Base-by-base conservation (phyloP, 2,113 vertebrate species). In the Procavia capensis region DNA sequence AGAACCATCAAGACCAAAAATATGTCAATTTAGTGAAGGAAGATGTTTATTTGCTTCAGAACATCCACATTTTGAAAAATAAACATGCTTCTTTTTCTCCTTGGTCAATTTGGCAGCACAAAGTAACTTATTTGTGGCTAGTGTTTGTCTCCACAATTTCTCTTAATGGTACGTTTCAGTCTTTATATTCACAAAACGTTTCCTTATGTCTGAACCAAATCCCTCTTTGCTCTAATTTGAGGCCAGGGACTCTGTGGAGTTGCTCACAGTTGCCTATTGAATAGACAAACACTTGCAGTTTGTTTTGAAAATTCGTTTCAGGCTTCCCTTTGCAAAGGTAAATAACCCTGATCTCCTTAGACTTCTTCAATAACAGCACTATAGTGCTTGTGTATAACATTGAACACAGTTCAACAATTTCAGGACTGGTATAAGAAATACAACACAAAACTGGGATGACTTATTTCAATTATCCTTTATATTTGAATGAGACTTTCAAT, bases 161-260 rank as follows among this genome's bases (percentile, higher is more conserved):
- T 95, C 91, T 97, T 94, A 96, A 97, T 96, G 94, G 84, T 89
- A 93, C 94, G 96, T 96, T 95, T 97, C 89, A 84, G 86, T 91
- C 95, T 96, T 94, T 96, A 96, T 93, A 75, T 91, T 94, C 86
- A 90, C 22, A 84, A 97, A 97, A 85, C 86, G 85, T 97, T 97
- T 97, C 97, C 97, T 97, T 94, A 95, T 96, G 97, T 97, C 97
- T 96, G 93, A 64, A 96, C 89, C 93, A 94, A 93, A 96, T 97
- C 93, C 96, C 88, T 94, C 84, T 95, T 45, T 85, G 83, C 96
- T 95, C 94, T 96, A 94, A 95, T 94, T 96, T 97, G 92, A 97
- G 85, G 95, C 86, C 91, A 94, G 43, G 45, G 75, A 91, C 68
- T 93, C 59, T 54, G 39, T 59, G 64, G 75, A 91, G 86, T 59